phyloP scores from a whole-genome alignment of 2,888 invertebrate species.

The Tortricodes alternella region DNA sequence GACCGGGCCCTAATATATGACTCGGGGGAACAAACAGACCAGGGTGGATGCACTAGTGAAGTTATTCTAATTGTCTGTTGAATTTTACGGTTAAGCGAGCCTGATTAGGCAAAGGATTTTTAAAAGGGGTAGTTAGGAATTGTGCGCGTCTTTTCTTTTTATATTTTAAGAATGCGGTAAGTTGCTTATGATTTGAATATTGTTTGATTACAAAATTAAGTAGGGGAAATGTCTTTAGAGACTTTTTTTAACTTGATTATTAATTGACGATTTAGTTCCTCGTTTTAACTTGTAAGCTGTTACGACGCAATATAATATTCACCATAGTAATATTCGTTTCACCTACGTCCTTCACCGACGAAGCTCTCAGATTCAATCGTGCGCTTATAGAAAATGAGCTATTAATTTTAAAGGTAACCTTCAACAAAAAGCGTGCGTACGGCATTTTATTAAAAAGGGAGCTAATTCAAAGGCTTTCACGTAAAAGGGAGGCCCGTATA shows the following conservation, averaged over 20 bases:
- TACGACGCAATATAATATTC: neutral
- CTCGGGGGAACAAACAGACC: slow-evolving; percentile 2
- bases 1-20: slow-evolving; percentile 23
- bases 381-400: slow-evolving; percentile 26
- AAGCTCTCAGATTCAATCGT: slow-evolving; percentile 23
- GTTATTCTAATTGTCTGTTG: slow-evolving; percentile 19
- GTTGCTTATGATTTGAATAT: neutral
- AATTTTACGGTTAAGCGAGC: slow-evolving; percentile 18
- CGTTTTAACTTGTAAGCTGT: neutral
- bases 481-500: slow-evolving; percentile 61
- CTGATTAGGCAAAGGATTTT: slow-evolving; percentile 20
- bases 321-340: neutral
- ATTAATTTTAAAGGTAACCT: slow-evolving; percentile 31
- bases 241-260: too few relatives aligned
- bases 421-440: slow-evolving; percentile 39
- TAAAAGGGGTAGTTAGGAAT: slow-evolving; percentile 1
- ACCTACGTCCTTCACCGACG: slow-evolving; percentile 2
- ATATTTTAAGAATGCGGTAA: neutral
- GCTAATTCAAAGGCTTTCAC: slow-evolving; percentile 78
- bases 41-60: neutral
- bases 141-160: neutral
- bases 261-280: too few relatives aligned
- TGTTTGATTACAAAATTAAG: too few relatives aligned
- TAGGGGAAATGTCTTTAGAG: too few relatives aligned
- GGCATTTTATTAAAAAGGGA: slow-evolving; percentile 67